Conservation (phyloP, 2,888 invertebrate species). For the Panopea generosa region DNA sequence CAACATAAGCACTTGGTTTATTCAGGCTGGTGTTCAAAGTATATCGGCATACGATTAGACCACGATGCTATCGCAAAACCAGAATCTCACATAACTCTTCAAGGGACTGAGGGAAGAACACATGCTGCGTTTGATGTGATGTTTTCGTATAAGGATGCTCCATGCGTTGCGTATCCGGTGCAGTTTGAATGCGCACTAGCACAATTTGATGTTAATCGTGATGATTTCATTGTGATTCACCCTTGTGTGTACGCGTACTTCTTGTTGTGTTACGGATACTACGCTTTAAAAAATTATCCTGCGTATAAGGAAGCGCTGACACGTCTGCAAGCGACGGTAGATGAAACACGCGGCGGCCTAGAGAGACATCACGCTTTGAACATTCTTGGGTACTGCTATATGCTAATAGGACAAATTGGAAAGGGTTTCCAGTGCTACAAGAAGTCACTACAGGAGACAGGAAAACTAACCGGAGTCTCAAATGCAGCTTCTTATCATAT, state of each 20-base stretch:
- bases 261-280: not conserved
- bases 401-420: conserved; percentile 5
- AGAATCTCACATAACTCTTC: not conserved
- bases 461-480: too few species aligned
- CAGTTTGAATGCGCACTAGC: conserved; percentile 29
- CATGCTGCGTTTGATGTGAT: conserved; percentile 15
- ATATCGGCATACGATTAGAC: not conserved
- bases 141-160: conserved; percentile 13
- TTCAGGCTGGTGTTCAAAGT: conserved; percentile 6
- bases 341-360: not conserved
- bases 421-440: too few species aligned
- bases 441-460: too few species aligned
- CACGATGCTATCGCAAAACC: not conserved
- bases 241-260: conserved; percentile 28
- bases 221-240: conserved; percentile 11
- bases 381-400: conserved; percentile 18
- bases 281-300: not conserved
- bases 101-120: conserved; percentile 1
- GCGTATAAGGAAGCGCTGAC: not conserved
- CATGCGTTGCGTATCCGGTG: conserved; percentile 24
- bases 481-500: too few species aligned
- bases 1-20: not conserved
- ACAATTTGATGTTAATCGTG: not conserved
- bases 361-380: conserved; percentile 18
- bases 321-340: conserved; percentile 5